These are phyloP conservation scores for Patella caerulea DNA, from an alignment of 2,888 invertebrate genomes.

Conservation along the genomic window DNA sequence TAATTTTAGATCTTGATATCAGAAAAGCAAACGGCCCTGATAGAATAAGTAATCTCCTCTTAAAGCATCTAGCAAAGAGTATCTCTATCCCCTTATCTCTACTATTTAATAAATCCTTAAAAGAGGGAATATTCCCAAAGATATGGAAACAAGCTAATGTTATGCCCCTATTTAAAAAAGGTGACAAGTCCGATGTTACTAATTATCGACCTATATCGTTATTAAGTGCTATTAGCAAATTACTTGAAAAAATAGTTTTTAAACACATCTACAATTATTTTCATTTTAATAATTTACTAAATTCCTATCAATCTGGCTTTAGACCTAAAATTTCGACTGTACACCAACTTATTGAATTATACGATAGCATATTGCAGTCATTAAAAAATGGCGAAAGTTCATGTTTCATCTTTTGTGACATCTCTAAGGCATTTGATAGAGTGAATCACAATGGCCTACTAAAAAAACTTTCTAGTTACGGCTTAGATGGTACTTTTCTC, in stretches of 20 bases:
- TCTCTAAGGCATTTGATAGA: background rate
- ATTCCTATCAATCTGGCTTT: background rate
- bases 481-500: background rate
- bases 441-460: background rate
- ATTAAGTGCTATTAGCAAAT: background rate
- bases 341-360: background rate
- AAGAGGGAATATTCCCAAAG: background rate
- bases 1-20: background rate
- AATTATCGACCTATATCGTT: conserved; percentile 3
- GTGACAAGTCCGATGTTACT: background rate
- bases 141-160: background rate
- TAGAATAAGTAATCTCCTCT: background rate
- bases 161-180: background rate
- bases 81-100: background rate
- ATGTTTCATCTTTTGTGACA: background rate
- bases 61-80: background rate
- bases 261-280: background rate
- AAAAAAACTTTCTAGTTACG: background rate
- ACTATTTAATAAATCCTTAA: background rate
- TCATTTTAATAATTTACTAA: background rate
- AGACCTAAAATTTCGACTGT: background rate
- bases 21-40: background rate
- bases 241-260: background rate
- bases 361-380: background rate
- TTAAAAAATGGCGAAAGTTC: background rate